A percentile compares a stretch with the other conserved stretches of the same genome.
Conservation (phyloP, 1,140 invertebrate species). For the Amyelois transitella region DNA sequence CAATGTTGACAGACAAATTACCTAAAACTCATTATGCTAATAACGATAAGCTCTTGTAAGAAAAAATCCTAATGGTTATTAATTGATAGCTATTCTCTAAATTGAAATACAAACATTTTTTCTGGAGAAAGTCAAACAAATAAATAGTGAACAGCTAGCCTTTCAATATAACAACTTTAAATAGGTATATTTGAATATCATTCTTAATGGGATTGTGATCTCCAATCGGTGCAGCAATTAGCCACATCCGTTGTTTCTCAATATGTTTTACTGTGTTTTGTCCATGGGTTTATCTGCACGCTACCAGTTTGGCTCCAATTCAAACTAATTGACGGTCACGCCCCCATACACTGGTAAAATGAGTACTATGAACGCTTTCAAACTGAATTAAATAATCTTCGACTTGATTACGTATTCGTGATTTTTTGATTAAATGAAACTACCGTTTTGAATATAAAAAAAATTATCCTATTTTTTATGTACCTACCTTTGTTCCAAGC, state of each 20-base stretch:
- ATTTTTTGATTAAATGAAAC: neutral
- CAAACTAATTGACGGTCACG: slow-evolving; percentile 27
- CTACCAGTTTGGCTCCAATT: slow-evolving; percentile 15
- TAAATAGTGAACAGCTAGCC: too few species aligned
- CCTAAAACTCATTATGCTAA: too few species aligned
- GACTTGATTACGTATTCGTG: neutral
- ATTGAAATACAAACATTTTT: too few species aligned
- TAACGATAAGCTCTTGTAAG: too few species aligned
- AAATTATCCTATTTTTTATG: too few species aligned
- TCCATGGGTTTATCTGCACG: slow-evolving; percentile 20
- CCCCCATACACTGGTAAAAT: slow-evolving; percentile 13
- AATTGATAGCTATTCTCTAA: too few species aligned
- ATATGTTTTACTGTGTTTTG: slow-evolving; percentile 2
- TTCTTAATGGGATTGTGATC: neutral
- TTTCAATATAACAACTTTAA: neutral
- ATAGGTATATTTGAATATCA: neutral
- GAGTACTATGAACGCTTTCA: too few species aligned
- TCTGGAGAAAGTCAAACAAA: too few species aligned
- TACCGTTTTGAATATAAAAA: too few species aligned
- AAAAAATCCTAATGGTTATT: too few species aligned
- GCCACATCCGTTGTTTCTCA: slow-evolving; percentile 28
- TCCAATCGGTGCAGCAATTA: slow-evolving; percentile 18
- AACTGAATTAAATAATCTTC: slow-evolving; percentile 2
- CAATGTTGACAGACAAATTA: too few species aligned
- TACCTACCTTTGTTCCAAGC: too few species aligned